Conservation (phyloP, 2,113 vertebrate genomes). For the Cinclus mexicanus region DNA sequence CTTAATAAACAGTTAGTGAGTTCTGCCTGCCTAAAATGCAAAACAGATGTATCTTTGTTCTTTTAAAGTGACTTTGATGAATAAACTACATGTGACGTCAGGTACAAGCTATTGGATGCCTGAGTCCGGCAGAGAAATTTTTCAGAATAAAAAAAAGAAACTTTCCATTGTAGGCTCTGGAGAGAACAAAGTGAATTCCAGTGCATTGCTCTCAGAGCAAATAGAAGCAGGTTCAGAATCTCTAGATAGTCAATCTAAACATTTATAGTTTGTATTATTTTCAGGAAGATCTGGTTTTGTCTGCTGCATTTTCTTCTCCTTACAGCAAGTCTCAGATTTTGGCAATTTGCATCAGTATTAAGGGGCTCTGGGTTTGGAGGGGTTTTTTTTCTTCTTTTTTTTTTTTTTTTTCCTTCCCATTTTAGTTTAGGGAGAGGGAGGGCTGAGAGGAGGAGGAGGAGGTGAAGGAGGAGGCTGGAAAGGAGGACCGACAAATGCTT, state of each 20-base stretch:
- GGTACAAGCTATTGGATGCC: constrained; percentile 82
- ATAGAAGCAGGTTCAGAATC: constrained; percentile 78
- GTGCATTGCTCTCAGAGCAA: constrained; percentile 63
- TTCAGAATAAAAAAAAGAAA: constrained; percentile 77
- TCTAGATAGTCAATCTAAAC: constrained; percentile 56
- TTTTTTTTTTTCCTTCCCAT: neutral
- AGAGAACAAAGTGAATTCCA: constrained; percentile 83
- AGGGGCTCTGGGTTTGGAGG: constrained; percentile 2
- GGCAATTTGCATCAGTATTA: constrained; percentile 36
- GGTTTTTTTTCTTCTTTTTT: neutral
- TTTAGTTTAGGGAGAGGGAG: constrained; percentile 23
- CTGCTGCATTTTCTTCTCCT: constrained; percentile 35
- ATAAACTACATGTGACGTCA: constrained; percentile 86
- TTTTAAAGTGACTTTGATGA: constrained; percentile 87
- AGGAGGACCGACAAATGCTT: constrained; percentile 40
- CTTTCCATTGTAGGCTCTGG: constrained; percentile 77
- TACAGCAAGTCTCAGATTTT: constrained; percentile 41
- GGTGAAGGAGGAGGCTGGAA: constrained; percentile 13
- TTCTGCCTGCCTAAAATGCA: constrained; percentile 82
- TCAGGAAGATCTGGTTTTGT: constrained; percentile 58
- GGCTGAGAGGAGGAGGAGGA: neutral
- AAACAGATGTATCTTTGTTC: constrained; percentile 87
- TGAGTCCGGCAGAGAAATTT: constrained; percentile 77
- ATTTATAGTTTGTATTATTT: constrained; percentile 59
- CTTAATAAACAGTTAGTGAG: constrained; percentile 84